Base-by-base conservation (phyloP, 2,797 vertebrate species). In the Hypotaenidia okinawae region DNA sequence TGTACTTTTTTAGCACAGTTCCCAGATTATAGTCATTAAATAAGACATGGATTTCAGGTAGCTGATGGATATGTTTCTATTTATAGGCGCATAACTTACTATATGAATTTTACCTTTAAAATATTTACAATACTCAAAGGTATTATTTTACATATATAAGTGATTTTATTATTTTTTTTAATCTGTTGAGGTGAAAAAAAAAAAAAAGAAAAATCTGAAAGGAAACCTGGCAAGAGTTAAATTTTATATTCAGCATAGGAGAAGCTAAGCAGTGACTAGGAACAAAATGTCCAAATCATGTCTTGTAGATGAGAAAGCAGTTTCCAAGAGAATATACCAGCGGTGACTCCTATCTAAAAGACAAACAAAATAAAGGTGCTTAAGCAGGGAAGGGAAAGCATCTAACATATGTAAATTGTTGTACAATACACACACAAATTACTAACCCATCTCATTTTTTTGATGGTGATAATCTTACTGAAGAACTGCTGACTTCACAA, bases 401-500 rank as follows among this genome's bases (percentile, higher is more conserved):
- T 62, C 47, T 57, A 57, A 21, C 1, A 9, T 1, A 7, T 30
- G 15, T 28, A 73, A 90, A 78, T 62, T 49, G 58, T 83, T 90
- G 74, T 72, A 64, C 33, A 68, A 16, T 27, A 33, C 19, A 21
- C 35, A 69, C 16, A 77, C 0, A 0, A 87, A 87, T 77, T 74
- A 67, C 45, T 83, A 94, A 59, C 5, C 5, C 17, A 12, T 19
- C 5, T 54, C 19, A 32, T 57, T 79, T 59, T 77, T 77, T 59
- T 84, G 14, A 89, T 86, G 76, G 59, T 79, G 70, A 78, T 88
- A 84, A 82, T 74, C n/a, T 93, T 84, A 63, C 35, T 82, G 49
- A 79, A 87, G 62, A 93, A 92, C 27, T 91, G 87, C 91, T 96
- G 89, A 96, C 43, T 94, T 84, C 23, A 74, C 52, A 91, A 79